phyloP scores from a whole-genome alignment of 1,140 invertebrate genomes.

The Drosophila parvula region DNA sequence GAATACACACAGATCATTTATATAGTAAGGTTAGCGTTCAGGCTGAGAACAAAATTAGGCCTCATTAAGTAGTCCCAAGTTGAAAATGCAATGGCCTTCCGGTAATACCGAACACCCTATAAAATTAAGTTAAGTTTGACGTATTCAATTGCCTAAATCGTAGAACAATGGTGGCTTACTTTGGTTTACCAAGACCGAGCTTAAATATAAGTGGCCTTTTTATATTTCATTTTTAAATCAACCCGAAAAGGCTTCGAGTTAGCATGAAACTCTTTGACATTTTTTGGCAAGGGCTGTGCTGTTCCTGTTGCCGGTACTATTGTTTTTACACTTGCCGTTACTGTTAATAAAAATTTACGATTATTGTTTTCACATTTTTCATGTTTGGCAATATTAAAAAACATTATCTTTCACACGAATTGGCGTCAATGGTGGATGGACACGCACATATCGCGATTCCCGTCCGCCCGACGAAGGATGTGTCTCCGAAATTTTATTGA shows the following conservation, averaged over 20 bases:
- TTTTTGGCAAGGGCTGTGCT: slow-evolving; percentile 30
- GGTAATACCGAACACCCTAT: neutral
- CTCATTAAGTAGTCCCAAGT: too few relatives aligned
- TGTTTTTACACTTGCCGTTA: slow-evolving; percentile 24
- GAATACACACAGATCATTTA: too few relatives aligned
- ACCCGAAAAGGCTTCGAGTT: too few relatives aligned
- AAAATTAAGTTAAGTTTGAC: neutral
- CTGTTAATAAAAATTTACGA: slow-evolving; percentile 82
- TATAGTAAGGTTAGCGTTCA: too few relatives aligned
- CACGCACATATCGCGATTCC: slow-evolving; percentile 41
- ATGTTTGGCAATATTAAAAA: slow-evolving; percentile 82
- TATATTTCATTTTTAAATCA: neutral
- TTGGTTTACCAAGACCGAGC: neutral
- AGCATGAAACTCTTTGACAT: slow-evolving; percentile 9
- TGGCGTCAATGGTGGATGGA: slow-evolving; percentile 61
- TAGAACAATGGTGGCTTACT: neutral
- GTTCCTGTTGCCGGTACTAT: slow-evolving; percentile 6
- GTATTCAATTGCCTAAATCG: neutral
- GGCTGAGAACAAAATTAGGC: too few relatives aligned
- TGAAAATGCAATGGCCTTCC: too few relatives aligned
- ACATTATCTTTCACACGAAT: slow-evolving; percentile 81
- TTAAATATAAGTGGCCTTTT: neutral
- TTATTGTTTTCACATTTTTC: slow-evolving; percentile 84
- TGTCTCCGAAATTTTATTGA: slow-evolving; percentile 71
- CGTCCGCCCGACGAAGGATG: slow-evolving; percentile 43